Evolutionary conservation across 2,113 vertebrate species (phyloP).

Genomic region (Atherinomorus stipes): DNA sequence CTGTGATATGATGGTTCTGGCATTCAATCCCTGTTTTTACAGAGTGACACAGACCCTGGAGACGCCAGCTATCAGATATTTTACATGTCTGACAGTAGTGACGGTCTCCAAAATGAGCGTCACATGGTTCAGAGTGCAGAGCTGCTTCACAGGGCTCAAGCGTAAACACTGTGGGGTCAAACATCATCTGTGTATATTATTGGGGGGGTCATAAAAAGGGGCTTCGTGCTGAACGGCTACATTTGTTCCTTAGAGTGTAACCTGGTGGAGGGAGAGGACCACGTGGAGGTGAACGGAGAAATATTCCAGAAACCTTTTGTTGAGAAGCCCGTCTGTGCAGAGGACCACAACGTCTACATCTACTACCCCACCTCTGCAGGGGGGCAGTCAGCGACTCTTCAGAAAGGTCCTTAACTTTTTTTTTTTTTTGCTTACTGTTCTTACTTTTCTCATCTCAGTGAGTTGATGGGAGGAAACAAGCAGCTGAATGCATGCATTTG

Average conservation of each 20-base stretch:
- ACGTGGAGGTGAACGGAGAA: constrained; percentile 96
- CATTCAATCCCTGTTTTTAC: constrained; percentile 29
- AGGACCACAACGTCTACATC: constrained; percentile 99
- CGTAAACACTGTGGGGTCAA: constrained; percentile 19
- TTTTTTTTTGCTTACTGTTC: not conserved
- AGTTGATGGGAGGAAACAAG: not conserved
- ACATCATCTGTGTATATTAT: constrained; percentile 8
- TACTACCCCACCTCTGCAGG: constrained; percentile 98
- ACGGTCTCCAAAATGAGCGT: constrained; percentile 3
- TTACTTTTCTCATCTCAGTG: not conserved
- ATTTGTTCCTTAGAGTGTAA: constrained; percentile 88
- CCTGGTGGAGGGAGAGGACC: constrained; percentile 96
- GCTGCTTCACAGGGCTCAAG: constrained; percentile 14
- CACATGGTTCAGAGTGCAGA: constrained; percentile 16
- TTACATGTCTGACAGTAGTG: constrained; percentile 3
- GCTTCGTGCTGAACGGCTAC: not conserved
- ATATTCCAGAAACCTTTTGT: constrained; percentile 98
- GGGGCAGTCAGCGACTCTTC: constrained; percentile 97
- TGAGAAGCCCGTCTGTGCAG: constrained; percentile 97
- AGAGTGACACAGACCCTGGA: constrained; percentile 1
- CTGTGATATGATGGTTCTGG: constrained; percentile 36
- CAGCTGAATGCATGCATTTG: not conserved
- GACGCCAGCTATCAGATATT: constrained; percentile 17
- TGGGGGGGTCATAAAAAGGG: not conserved
- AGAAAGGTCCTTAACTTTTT: constrained; percentile 87